These are phyloP conservation scores for Perithous albicinctus DNA, from an alignment of 2,888 invertebrate species.

Conservation along the genomic window DNA sequence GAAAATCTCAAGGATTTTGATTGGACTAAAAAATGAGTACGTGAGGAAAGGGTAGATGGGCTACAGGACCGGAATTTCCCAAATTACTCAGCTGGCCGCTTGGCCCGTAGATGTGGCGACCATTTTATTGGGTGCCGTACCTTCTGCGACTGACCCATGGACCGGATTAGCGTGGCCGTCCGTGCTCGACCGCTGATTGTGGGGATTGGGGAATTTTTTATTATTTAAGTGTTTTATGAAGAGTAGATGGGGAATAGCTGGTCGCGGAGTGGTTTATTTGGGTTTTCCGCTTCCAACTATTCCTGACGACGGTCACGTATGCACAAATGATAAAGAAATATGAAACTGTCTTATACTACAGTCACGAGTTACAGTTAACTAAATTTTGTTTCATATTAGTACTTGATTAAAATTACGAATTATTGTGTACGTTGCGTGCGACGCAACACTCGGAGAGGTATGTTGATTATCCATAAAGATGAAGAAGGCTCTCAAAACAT, in stretches of 20 bases:
- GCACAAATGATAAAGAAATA: neutral
- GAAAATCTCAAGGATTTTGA: too few species aligned
- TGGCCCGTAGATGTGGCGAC: too few species aligned
- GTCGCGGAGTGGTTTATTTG: neutral
- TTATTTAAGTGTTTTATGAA: neutral
- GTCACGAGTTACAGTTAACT: neutral
- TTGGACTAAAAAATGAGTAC: too few species aligned
- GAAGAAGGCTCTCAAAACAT: too few species aligned
- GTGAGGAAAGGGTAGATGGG: too few species aligned
- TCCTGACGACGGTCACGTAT: slow-evolving; percentile 1
- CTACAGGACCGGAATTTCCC: too few species aligned
- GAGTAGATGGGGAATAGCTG: neutral
- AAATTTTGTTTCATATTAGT: neutral
- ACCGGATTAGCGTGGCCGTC: neutral
- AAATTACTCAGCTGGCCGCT: too few species aligned
- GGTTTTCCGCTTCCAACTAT: neutral
- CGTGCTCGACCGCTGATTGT: too few species aligned
- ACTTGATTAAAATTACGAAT: too few species aligned
- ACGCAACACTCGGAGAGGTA: too few species aligned
- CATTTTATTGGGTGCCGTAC: neutral
- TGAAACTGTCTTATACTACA: neutral
- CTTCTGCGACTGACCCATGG: neutral
- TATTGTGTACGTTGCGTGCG: too few species aligned
- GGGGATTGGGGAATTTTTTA: neutral
- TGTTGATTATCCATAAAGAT: too few species aligned